phyloP scores from a whole-genome alignment of 1,140 invertebrate species.

The Rhagoletis zephyria region DNA sequence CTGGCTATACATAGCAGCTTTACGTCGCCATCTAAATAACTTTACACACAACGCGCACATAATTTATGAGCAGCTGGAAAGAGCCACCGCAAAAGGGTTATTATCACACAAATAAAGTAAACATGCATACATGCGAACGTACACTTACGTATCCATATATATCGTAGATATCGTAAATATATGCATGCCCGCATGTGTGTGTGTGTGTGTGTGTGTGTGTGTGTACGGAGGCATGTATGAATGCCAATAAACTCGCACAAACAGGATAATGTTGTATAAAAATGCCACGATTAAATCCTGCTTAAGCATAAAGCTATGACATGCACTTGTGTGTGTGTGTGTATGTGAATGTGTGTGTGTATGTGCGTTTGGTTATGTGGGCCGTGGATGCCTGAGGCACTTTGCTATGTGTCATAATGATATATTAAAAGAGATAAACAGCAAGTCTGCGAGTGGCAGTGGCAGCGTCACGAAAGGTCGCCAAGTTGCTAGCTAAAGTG shows the following conservation, averaged over 20 bases:
- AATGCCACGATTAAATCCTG: slow-evolving; percentile 18
- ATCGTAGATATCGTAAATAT: too few species aligned
- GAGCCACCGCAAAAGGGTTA: slow-evolving; percentile 32
- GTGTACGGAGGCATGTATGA: not conserved
- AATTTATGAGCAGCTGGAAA: slow-evolving; percentile 40
- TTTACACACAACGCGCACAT: not conserved
- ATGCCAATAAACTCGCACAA: slow-evolving; percentile 21
- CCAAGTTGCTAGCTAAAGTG: slow-evolving; percentile 20
- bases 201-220: not conserved
- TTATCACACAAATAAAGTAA: not conserved
- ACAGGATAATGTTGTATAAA: slow-evolving; percentile 32
- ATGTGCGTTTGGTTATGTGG: not conserved
- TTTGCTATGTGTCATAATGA: slow-evolving; percentile 32
- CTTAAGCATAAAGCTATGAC: not conserved
- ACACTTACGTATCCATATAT: not conserved
- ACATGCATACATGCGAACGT: not conserved
- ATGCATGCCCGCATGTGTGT: not conserved
- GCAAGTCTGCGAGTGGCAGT: not conserved
- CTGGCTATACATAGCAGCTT: not conserved
- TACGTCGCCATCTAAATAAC: not conserved
- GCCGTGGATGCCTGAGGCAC: not conserved
- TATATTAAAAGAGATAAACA: slow-evolving; percentile 34
- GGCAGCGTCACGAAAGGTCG: not conserved
- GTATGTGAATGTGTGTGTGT: not conserved
- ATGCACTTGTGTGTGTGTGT: not conserved